These are phyloP conservation scores for Athetis lepigone DNA, from an alignment of 2,888 invertebrate species.

Conservation along the genomic window DNA sequence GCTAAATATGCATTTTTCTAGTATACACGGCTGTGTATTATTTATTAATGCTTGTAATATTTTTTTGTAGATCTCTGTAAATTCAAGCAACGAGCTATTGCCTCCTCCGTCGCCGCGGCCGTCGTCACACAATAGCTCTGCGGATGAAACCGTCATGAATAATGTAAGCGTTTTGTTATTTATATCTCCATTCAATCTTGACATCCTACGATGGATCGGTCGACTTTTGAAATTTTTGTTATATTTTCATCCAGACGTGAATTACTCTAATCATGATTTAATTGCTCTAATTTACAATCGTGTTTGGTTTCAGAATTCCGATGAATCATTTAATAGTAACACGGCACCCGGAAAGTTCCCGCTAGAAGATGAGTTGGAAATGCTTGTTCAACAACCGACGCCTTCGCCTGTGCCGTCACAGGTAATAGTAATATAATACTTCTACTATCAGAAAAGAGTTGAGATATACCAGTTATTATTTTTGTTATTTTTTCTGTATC, in stretches of 20 bases:
- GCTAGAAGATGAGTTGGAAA: slow-evolving; percentile 85
- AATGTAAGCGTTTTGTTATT: slow-evolving; percentile 74
- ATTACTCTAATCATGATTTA: not conserved
- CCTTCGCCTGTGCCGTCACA: slow-evolving; percentile 87
- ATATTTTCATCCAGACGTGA: not conserved
- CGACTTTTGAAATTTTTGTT: not conserved
- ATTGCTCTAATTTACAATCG: slow-evolving; percentile 12
- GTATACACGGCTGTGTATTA: not conserved
- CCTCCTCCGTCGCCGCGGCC: slow-evolving; percentile 87
- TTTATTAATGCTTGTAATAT: slow-evolving; percentile 7
- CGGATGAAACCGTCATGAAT: slow-evolving; percentile 81
- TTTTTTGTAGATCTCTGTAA: slow-evolving; percentile 75
- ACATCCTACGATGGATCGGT: not conserved
- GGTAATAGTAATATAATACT: slow-evolving; percentile 63
- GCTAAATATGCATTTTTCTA: not conserved
- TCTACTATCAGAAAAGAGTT: not conserved
- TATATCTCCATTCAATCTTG: not conserved
- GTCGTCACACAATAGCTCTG: slow-evolving; percentile 84
- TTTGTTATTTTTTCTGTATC: slow-evolving; percentile 12
- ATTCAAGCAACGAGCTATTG: slow-evolving; percentile 84
- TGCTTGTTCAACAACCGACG: slow-evolving; percentile 76
- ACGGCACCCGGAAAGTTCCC: slow-evolving; percentile 88
- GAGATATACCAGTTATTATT: not conserved
- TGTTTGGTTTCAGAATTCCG: slow-evolving; percentile 77
- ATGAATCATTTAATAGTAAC: slow-evolving; percentile 87